These are phyloP conservation scores for Papilio elwesi DNA, from an alignment of 2,888 invertebrate species.

Conservation along the genomic window DNA sequence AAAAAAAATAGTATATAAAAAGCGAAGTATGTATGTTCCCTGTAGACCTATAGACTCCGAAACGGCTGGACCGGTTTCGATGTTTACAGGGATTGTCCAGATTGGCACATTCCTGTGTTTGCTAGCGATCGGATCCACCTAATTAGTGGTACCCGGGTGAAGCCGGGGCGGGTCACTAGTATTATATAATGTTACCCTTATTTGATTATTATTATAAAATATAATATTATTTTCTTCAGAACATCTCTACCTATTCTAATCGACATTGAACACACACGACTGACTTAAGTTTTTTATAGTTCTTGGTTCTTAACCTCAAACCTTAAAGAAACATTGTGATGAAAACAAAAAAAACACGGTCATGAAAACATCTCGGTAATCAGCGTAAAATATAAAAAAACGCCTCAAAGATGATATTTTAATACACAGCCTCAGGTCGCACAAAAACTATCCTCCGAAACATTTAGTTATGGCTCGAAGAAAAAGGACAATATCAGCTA, in stretches of 20 bases:
- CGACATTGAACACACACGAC: not conserved
- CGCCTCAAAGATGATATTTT: slow-evolving; percentile 35
- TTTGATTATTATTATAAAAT: too few relatives aligned
- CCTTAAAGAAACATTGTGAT: not conserved
- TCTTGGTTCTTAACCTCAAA: slow-evolving; percentile 12
- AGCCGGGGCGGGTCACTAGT: too few relatives aligned
- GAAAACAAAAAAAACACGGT: not conserved
- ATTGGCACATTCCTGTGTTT: too few relatives aligned
- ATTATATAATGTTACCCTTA: too few relatives aligned
- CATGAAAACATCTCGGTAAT: slow-evolving; percentile 14
- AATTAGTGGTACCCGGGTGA: too few relatives aligned
- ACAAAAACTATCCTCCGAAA: slow-evolving; percentile 72
- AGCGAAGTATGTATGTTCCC: too few relatives aligned
- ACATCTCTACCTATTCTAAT: slow-evolving; percentile 8
- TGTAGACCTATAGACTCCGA: too few relatives aligned
- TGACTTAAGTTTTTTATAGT: slow-evolving; percentile 2
- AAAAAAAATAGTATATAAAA: too few relatives aligned
- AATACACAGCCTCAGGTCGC: slow-evolving; percentile 24
- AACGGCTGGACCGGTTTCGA: too few relatives aligned
- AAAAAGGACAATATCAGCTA: slow-evolving; percentile 73
- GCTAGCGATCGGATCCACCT: too few relatives aligned
- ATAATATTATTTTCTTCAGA: too few relatives aligned
- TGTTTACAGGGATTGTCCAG: too few relatives aligned
- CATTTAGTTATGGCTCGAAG: slow-evolving; percentile 77
- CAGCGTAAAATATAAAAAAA: slow-evolving; percentile 37